Base-by-base conservation (phyloP, 2,888 invertebrate species). In the Plusia festucae region DNA sequence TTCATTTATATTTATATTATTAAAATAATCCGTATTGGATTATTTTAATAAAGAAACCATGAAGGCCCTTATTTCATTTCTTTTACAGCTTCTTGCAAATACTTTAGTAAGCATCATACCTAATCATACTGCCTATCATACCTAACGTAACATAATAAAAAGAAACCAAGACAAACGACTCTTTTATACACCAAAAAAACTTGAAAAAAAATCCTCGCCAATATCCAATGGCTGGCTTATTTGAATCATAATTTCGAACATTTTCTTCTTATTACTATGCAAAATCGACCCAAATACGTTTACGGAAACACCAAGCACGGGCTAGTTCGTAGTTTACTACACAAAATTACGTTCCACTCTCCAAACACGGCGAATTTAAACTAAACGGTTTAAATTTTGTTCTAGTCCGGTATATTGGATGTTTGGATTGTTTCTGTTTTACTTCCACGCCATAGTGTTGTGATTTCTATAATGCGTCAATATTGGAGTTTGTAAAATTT, bases 381-480 rank as follows among this genome's bases (percentile, higher is more conserved):
- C 76, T 75, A 68, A 83, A 79, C 73, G 62, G 58, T 76, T 73
- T 73, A 78, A 73, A 82, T 79, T 78, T 76, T 66, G 76, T 56
- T 70, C 46, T 22, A 20, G 51, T 46, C 46, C 30, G 32, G 60
- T 55, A 49, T 65, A 75, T 65, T 65, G 44, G 34, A 65, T 55
- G 52, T 52, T 22, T 15, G 24, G 54, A 46, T 61, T 61, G 53
- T 55, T 65, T 20, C 9, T n/a, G 32, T 20, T 58, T 44, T 49
- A 20, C 18, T 49, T 49, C 18, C 9, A 49, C 20, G 11, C 46
- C 7, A 18, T 46, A 49, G 20, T 49, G 20, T 49, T 49, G 46
- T 49, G 18, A 11, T 49, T 49, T 49, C 11, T 3, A 1, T 49
- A 49, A 18, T 49, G 11, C n/a, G 40, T 49, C 9, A 49, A 18